Evolutionary conservation across 2,888 invertebrate genomes (phyloP), one percentile per base, ranked within the genome.

Genomic region (Spicauda simplicius): DNA sequence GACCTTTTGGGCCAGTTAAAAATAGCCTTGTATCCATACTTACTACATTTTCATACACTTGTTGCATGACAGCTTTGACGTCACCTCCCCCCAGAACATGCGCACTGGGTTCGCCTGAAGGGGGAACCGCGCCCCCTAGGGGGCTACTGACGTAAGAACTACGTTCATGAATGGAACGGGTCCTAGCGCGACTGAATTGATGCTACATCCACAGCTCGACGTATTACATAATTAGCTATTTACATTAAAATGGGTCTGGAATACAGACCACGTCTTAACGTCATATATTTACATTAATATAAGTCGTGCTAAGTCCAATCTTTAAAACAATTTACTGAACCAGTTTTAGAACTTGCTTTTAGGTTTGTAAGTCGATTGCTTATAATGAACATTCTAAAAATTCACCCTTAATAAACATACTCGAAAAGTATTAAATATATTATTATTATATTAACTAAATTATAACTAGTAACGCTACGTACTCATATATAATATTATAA

Each of bases 31-130:
- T 69, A 72, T 79, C 76, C 83, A 79, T 75, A 81, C 80, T 76
- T 77, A 81, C 79, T 85, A 85, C 81, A 81, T 77, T 80, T 82
- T 80, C 81, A 82, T 82, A 81, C 88, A 91, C 91, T 91, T 91
- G 91, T 91, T 92, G 92, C 92, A 86, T 82, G 80, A 77, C 80
- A 72, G 76, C 77, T 76, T 90, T 91, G 91, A 92, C 92, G 92
- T 92, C 91, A 91, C 78, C 74, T 75, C 74, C 85, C 86, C 82
- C 81, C 82, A 77, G 74, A 74, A 74, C 74, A 78, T 76, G 75
- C 69, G 75, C 73, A 76, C 74, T 76, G 70, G 73, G 70, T 71
- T 73, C 76, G 69, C 72, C 70, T 72, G 73, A 79, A 80, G 10
- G 83, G 83, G 84, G 73, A 71, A 78, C 82, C 85, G 83, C 82